A percentile compares a stretch with the other conserved stretches of the same genome.
Conservation (phyloP, 1,140 invertebrate species). For the Drosophila quadrilineata region DNA sequence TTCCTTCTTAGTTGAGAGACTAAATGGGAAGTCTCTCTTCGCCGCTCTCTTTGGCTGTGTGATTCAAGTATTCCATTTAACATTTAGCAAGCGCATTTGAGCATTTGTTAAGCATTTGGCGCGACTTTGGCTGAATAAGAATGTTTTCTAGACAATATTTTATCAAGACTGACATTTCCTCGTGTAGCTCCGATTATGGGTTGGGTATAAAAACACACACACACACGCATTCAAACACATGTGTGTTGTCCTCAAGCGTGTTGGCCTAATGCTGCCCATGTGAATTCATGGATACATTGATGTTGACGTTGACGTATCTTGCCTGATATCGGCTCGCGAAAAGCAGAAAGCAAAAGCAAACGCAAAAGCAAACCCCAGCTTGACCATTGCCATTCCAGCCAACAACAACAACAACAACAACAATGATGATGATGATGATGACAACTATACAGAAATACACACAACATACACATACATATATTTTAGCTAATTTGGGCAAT, state of each 20-base stretch:
- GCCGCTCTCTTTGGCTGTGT: too few species aligned
- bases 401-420: neutral
- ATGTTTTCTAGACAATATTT: slow-evolving; percentile 68
- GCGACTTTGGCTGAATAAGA: slow-evolving; percentile 50
- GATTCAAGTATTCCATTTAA: slow-evolving; percentile 21
- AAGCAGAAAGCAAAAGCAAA: too few species aligned
- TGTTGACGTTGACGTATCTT: slow-evolving; percentile 66
- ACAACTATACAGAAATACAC: too few species aligned
- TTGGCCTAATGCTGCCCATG: slow-evolving; percentile 49
- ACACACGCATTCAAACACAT: neutral
- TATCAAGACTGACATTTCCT: slow-evolving; percentile 69
- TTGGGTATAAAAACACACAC: slow-evolving; percentile 10
- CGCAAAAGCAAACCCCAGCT: slow-evolving; percentile 25
- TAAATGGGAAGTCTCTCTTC: slow-evolving; percentile 35
- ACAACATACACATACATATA: slow-evolving; percentile 20
- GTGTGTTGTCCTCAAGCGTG: neutral
- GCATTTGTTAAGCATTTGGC: slow-evolving; percentile 13
- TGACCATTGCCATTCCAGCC: slow-evolving; percentile 26
- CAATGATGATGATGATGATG: neutral
- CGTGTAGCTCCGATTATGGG: slow-evolving; percentile 65
- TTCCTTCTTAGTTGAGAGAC: slow-evolving; percentile 26
- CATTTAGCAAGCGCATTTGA: slow-evolving; percentile 13
- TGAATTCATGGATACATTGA: slow-evolving; percentile 63
- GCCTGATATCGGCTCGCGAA: slow-evolving; percentile 53
- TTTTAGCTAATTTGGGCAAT: slow-evolving; percentile 26